Evolutionary conservation across 2,888 invertebrate genomes (phyloP).

Genomic region (Metacarcinus magister): DNA sequence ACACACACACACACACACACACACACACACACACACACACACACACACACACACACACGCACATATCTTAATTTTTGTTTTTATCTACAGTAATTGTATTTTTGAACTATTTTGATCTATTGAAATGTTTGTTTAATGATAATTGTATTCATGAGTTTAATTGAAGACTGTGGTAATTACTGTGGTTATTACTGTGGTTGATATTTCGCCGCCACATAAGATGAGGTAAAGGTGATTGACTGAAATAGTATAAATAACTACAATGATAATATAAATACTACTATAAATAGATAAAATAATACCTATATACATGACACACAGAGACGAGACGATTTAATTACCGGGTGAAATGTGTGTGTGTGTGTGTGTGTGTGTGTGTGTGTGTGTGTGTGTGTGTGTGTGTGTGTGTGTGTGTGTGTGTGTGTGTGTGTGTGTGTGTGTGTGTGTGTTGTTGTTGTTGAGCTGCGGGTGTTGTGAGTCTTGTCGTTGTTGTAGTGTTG

Average conservation of each 20-base stretch:
- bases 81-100: no score
- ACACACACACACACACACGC: no score
- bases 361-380: background rate
- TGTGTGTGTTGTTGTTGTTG: background rate
- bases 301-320: background rate
- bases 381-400: background rate
- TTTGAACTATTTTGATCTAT: no score
- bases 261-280: background rate
- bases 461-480: background rate
- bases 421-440: conserved; percentile 47
- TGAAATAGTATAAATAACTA: background rate
- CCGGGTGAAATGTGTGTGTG: background rate
- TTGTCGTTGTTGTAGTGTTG: background rate
- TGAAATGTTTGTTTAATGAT: background rate
- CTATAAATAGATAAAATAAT: background rate
- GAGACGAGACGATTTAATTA: background rate
- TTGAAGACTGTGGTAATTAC: background rate
- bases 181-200: background rate
- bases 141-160: background rate
- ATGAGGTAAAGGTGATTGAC: background rate
- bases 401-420: background rate
- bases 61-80: no score
- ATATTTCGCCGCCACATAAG: background rate
- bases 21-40: no score
- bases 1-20: no score